Evolutionary conservation across 2,113 vertebrate species (phyloP), one percentile per base, ranked within the genome.

Genomic region (Datnioides undecimradiatus): DNA sequence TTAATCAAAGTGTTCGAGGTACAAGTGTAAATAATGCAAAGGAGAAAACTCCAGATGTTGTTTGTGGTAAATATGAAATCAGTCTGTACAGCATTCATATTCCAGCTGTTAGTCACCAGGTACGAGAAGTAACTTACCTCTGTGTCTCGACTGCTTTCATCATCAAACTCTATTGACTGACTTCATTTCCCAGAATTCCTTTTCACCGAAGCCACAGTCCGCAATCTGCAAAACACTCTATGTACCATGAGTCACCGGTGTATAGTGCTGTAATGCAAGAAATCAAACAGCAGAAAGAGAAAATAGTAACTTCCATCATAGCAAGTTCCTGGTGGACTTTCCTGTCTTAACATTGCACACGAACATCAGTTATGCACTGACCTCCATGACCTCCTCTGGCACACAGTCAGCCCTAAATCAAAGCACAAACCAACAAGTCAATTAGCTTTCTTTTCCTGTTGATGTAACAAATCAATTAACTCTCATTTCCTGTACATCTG

Each of bases 401-500:
- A 31, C 67, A 8, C 49, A 21, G 34, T 27, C 72, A 27, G 71
- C 62, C 41, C 49, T 63, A 75, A 84, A 86, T 88, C 77, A 89
- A 85, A 90, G 79, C 52, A 14, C 76, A 79, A 80, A 85, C 76
- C 76, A 88, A 83, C 70, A 71, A 82, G 79, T 71, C 84, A 85
- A 65, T 87, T 85, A 82, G 72, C 54, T 66, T 58, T 75, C 67
- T 29, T 75, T 91, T 92, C 90, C 92, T 93, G 89, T 90, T 89
- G 84, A 88, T 82, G 41, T 3, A 86, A 75, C 92, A 85, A 86
- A 91, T 85, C 90, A 89, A 88, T 92, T 92, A 89, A 77, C 79
- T 76, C 79, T 89, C 85, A 93, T 93, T 92, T 92, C 89, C 89
- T 83, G 84, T 66, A 80, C 78, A 76, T 89, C 87, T 87, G 34